phyloP scores from a whole-genome alignment of 64 coral and sea anemone species.

The Catalaphyllia jardinei region DNA sequence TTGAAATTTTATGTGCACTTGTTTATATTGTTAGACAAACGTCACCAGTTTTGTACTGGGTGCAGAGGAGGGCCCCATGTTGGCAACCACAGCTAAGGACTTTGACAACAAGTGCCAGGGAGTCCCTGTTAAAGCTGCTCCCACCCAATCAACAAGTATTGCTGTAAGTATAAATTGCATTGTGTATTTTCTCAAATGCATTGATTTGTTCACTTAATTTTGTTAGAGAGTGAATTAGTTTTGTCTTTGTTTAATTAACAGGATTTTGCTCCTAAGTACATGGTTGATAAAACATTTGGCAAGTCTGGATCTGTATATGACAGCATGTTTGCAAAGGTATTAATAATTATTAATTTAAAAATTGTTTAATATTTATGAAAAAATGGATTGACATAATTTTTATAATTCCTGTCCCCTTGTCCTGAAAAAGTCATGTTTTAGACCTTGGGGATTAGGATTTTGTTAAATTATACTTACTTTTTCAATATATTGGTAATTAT shows the following conservation, averaged over 20 bases:
- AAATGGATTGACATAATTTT: too few relatives aligned
- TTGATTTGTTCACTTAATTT: too few relatives aligned
- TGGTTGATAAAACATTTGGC: conserved; percentile 75
- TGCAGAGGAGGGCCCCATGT: conserved; percentile 24
- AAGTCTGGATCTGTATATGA: conserved; percentile 44
- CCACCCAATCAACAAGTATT: conserved; percentile 72
- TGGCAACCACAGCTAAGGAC: conserved; percentile 80
- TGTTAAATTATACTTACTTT: too few relatives aligned
- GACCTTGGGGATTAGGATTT: too few relatives aligned
- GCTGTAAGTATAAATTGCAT: conserved; percentile 49
- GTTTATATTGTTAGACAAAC: conserved; percentile 5
- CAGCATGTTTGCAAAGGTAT: conserved; percentile 64
- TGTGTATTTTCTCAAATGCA: too few relatives aligned
- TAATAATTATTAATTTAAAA: too few relatives aligned
- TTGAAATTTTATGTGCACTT: not conserved
- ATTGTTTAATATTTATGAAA: too few relatives aligned
- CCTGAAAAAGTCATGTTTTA: too few relatives aligned
- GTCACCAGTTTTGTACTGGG: conserved; percentile 60
- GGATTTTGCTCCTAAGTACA: conserved; percentile 82
- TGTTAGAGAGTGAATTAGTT: too few relatives aligned
- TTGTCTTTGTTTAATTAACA: conserved; percentile 10
- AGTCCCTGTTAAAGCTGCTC: conserved; percentile 47
- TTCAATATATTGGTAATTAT: too few relatives aligned
- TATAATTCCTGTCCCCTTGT: too few relatives aligned
- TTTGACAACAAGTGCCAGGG: conserved; percentile 66